A percentile compares a stretch with the other conserved stretches of the same genome.
phyloP scores from a whole-genome alignment of 2,113 vertebrate genomes.

The Caloenas nicobarica region DNA sequence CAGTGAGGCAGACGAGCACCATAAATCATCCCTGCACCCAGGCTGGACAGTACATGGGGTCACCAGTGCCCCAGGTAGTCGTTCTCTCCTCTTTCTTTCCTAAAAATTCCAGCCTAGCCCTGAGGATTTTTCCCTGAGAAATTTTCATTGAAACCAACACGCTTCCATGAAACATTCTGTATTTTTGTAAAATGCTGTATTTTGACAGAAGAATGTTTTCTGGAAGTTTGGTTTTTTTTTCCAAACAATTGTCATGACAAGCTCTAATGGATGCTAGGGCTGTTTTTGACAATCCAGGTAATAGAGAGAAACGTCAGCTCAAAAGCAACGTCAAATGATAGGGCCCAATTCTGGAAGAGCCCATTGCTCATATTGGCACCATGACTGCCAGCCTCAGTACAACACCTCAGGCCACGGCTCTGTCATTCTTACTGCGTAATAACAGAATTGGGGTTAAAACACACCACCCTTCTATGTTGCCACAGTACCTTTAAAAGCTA shows the following conservation, averaged over 20 bases:
- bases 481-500: not conserved
- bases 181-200: conserved; percentile 12
- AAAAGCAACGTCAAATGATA: not conserved
- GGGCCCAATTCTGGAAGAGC: not conserved
- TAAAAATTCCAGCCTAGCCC: not conserved
- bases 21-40: not conserved
- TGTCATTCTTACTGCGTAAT: not conserved
- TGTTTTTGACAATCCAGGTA: not conserved
- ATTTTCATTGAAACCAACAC: not conserved
- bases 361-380: not conserved
- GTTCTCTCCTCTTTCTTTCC: not conserved
- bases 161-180: not conserved
- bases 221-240: not conserved
- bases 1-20: not conserved
- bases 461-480: not conserved
- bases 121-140: not conserved
- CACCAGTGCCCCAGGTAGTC: not conserved
- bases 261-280: not conserved
- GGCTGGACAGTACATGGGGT: not conserved
- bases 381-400: not conserved
- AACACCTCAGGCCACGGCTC: not conserved
- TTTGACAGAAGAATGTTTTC: conserved; percentile 36
- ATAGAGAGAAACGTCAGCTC: not conserved
- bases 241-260: conserved; percentile 12
- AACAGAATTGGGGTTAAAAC: not conserved